Conservation (phyloP, 2,797 vertebrate genomes). For the Alosa sapidissima region DNA sequence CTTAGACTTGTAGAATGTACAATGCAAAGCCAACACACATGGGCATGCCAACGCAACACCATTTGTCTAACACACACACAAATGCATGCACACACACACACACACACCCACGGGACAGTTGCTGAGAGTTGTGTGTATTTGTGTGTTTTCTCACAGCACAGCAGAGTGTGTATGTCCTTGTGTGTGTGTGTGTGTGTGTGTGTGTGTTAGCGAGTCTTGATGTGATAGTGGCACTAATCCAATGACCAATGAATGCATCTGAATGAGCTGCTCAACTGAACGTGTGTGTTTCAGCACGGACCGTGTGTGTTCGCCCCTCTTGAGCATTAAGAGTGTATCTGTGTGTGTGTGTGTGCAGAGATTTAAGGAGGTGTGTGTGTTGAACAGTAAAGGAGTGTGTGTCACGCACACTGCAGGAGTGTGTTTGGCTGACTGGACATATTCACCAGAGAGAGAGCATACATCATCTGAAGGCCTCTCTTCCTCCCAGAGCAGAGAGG, state of each 20-base stretch:
- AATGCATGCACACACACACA: too few relatives aligned
- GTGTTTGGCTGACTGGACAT: neutral
- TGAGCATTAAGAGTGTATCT: neutral
- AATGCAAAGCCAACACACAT: too few relatives aligned
- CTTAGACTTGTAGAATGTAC: too few relatives aligned
- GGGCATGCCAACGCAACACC: too few relatives aligned
- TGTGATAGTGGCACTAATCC: too few relatives aligned
- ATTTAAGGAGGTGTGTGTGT: neutral
- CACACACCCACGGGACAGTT: neutral
- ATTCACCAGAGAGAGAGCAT: neutral
- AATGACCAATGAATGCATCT: neutral
- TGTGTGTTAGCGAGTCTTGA: too few relatives aligned
- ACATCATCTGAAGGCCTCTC: constrained; percentile 4
- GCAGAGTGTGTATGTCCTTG: neutral
- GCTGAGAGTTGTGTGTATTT: neutral
- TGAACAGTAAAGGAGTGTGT: too few relatives aligned
- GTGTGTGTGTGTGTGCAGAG: neutral
- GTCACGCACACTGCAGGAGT: neutral
- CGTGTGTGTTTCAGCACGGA: neutral
- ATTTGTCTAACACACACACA: too few relatives aligned
- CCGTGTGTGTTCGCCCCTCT: neutral
- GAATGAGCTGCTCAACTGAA: neutral
- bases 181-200: neutral
- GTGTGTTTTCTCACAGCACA: neutral
- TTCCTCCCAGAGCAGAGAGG: neutral